These are phyloP conservation scores for Eurosta solidaginis DNA, from an alignment of 1,140 invertebrate genomes.

Conservation along the genomic window DNA sequence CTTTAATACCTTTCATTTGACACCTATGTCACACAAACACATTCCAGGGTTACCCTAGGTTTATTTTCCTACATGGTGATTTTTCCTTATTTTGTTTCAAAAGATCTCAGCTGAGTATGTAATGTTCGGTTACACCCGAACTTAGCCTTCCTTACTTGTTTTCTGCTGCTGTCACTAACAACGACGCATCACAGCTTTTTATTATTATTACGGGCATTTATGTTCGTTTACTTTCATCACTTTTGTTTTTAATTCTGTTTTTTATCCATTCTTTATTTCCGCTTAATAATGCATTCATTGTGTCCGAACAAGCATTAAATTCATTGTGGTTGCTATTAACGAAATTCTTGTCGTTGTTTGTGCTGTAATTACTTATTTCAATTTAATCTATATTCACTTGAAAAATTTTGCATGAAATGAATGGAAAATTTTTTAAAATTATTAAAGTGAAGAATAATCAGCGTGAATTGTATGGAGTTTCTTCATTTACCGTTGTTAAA, in stretches of 20 bases:
- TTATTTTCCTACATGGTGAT: too few relatives aligned
- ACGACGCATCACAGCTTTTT: background rate
- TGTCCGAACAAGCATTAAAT: background rate
- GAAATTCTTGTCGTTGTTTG: background rate
- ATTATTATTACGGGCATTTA: background rate
- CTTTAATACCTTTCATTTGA: too few relatives aligned
- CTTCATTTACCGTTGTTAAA: too few relatives aligned
- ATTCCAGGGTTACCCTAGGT: too few relatives aligned
- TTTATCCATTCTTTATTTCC: background rate
- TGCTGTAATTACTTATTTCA: background rate
- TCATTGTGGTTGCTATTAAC: background rate
- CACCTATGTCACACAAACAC: too few relatives aligned
- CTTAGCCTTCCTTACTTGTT: too few relatives aligned
- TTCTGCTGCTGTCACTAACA: background rate
- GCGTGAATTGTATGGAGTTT: too few relatives aligned
- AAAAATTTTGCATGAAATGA: background rate
- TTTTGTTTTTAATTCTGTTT: background rate
- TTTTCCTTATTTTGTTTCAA: too few relatives aligned
- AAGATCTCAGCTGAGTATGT: too few relatives aligned
- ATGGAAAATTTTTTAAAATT: background rate
- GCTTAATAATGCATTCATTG: background rate
- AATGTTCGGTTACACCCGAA: too few relatives aligned
- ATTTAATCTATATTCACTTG: background rate
- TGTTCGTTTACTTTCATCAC: background rate
- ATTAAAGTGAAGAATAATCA: background rate